Conservation (phyloP, 2,113 vertebrate genomes). For the Sminthopsis crassicaudata region DNA sequence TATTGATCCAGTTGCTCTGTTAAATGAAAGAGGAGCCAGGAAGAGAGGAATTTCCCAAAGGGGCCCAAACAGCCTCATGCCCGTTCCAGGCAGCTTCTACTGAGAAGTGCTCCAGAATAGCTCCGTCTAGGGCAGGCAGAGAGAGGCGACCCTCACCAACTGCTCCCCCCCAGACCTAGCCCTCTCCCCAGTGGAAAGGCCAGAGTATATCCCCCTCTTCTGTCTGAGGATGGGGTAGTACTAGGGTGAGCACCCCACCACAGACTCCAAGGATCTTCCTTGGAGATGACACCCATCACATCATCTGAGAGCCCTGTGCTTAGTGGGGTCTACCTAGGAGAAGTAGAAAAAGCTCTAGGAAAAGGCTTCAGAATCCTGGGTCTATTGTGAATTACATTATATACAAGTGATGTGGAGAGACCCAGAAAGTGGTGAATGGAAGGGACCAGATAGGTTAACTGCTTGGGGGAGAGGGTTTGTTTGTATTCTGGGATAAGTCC, state of each 20-base stretch:
- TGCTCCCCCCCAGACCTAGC: not conserved
- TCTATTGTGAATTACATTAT: not conserved
- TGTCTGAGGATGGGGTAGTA: not conserved
- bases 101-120: too few relatives aligned
- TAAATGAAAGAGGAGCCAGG: not conserved
- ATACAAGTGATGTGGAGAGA: too few relatives aligned
- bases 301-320: not conserved
- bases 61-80: not conserved
- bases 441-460: too few relatives aligned
- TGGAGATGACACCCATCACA: not conserved
- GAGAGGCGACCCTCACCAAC: not conserved
- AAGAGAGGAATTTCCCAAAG: not conserved
- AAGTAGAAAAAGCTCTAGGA: not conserved
- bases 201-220: rapidly evolving
- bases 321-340: not conserved
- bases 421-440: too few relatives aligned
- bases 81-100: not conserved
- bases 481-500: too few relatives aligned
- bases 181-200: not conserved
- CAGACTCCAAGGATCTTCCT: not conserved
- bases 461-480: too few relatives aligned
- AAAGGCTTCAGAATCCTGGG: not conserved
- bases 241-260: rapidly evolving
- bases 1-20: not conserved
- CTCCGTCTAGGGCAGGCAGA: not conserved